phyloP scores from a whole-genome alignment of 2,888 invertebrate species.

The Phorcus lineatus region DNA sequence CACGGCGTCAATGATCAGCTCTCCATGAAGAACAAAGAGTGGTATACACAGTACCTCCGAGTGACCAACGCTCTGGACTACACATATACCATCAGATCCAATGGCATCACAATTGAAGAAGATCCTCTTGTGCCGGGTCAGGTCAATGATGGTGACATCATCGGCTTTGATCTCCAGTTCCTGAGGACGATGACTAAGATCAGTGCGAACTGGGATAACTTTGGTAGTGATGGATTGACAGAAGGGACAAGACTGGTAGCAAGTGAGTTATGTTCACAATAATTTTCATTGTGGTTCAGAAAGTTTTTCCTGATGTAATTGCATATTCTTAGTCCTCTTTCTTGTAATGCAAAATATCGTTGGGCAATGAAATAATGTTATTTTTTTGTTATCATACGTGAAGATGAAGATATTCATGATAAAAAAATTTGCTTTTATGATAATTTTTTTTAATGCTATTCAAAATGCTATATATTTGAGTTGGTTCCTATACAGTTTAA shows the following conservation, averaged over 20 bases:
- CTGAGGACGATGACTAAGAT: slow-evolving; percentile 44
- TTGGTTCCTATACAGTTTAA: too few species aligned
- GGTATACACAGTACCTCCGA: slow-evolving; percentile 54
- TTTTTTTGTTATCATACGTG: too few species aligned
- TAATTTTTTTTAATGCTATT: too few species aligned
- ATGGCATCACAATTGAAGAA: slow-evolving; percentile 57
- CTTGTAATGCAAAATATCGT: too few species aligned
- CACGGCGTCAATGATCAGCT: slow-evolving; percentile 56
- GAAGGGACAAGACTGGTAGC: neutral
- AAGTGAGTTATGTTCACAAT: too few species aligned
- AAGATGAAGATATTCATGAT: too few species aligned
- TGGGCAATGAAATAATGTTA: too few species aligned
- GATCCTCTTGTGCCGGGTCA: slow-evolving; percentile 60
- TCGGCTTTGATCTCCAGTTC: slow-evolving; percentile 23
- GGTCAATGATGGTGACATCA: slow-evolving; percentile 53
- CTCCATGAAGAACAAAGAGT: slow-evolving; percentile 49
- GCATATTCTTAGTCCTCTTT: too few species aligned
- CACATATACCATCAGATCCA: slow-evolving; percentile 51
- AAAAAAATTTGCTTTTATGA: too few species aligned
- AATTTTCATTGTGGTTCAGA: too few species aligned
- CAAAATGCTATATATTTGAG: too few species aligned
- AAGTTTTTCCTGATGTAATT: too few species aligned
- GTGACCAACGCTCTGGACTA: slow-evolving; percentile 54
- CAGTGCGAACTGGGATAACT: slow-evolving; percentile 64
- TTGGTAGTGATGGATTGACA: slow-evolving; percentile 47